Conservation (phyloP, 2,888 invertebrate genomes). For the Ectemnius cavifrons region DNA sequence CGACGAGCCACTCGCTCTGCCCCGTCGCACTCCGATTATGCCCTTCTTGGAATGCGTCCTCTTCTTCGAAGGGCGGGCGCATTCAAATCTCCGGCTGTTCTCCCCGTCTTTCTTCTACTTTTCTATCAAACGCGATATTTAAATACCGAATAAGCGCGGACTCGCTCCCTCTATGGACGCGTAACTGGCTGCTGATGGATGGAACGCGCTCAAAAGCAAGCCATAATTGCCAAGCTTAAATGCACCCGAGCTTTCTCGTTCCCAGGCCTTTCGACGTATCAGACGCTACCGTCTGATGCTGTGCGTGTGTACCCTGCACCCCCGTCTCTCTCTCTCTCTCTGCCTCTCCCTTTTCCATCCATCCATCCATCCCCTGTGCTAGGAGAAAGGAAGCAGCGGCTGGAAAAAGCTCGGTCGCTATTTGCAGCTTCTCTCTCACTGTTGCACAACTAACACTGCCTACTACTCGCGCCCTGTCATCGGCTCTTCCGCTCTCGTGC, state of each 20-base stretch:
- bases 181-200: conserved; percentile 5
- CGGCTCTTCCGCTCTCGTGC: no score
- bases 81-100: no score
- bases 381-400: no score
- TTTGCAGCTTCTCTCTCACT: conserved; percentile 1
- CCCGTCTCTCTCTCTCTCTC: conserved; percentile 13
- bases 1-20: no score
- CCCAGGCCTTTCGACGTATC: background rate
- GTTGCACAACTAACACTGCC: no score
- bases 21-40: no score
- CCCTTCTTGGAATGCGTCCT: background rate
- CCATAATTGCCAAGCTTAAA: conserved; percentile 66
- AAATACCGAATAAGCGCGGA: conserved; percentile 5
- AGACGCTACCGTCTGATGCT: no score
- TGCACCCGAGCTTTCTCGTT: conserved; percentile 31
- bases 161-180: background rate
- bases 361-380: no score
- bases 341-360: no score
- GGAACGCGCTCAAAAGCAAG: conserved; percentile 56
- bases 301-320: conserved; percentile 30
- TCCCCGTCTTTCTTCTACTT: background rate
- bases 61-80: conserved; percentile 13
- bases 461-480: no score
- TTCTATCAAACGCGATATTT: conserved; percentile 27
- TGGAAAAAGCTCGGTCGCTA: conserved; percentile 8